These are phyloP conservation scores for Mycogona germanica DNA, from an alignment of 2,888 invertebrate genomes.

Conservation along the genomic window DNA sequence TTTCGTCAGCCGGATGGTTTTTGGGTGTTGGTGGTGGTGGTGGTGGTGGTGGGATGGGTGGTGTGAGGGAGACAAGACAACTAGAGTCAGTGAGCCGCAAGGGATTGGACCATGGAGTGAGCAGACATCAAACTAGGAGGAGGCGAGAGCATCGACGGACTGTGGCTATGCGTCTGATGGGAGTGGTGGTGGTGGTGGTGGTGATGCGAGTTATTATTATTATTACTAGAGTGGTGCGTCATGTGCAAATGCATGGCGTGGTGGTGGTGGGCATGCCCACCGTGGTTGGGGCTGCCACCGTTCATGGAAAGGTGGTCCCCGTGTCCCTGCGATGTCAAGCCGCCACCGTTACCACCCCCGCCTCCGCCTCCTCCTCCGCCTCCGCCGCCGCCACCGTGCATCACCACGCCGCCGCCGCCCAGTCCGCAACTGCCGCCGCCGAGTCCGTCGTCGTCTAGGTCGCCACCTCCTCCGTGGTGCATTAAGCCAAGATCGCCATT, in stretches of 20 bases:
- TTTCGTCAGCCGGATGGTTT: too few relatives aligned
- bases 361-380: neutral
- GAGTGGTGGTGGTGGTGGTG: too few relatives aligned
- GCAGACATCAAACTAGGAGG: neutral
- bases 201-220: too few relatives aligned
- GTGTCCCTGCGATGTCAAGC: too few relatives aligned
- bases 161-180: neutral
- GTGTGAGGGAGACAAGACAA: neutral
- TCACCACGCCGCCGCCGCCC: neutral
- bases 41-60: too few relatives aligned
- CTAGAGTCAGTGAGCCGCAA: conserved; percentile 7
- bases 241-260: neutral
- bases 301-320: too few relatives aligned
- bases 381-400: neutral
- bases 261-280: too few relatives aligned
- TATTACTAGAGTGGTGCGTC: too few relatives aligned
- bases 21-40: too few relatives aligned
- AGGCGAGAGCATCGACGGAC: conserved; percentile 3
- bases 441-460: neutral
- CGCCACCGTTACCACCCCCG: neutral
- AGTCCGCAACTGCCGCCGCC: neutral
- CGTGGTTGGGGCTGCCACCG: too few relatives aligned
- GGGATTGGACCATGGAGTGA: conserved; percentile 4
- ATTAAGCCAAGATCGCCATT: conserved; percentile 32
- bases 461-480: conserved; percentile 12